Base-by-base conservation (phyloP, 64 coral and sea anemone genomes). In the Montipora cactus region DNA sequence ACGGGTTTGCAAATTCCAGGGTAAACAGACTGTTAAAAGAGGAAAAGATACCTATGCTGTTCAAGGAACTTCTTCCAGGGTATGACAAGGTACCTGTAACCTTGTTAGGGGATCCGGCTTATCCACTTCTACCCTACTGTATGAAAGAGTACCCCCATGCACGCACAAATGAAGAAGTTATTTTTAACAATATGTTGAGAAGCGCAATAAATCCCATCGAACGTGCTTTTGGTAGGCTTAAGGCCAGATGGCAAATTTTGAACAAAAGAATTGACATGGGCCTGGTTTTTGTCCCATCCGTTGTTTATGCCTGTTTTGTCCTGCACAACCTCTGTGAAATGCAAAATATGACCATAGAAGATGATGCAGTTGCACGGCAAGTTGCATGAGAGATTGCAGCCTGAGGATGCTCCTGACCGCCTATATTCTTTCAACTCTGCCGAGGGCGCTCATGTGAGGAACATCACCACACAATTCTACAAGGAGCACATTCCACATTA, bases 71-170 rank as follows among this genome's bases (percentile, higher is more conserved):
- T 81, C 19, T 94, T 3, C 92, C 76, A 45, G 84, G 77, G 13
- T 57, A 88, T 93, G 92, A 89, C 77, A 89, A 89, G 19, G 67
- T 83, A 9, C 85, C 76, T 53, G 77, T 70, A 11, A 69, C 58
- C 6, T 44, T 93, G 5, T 64, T 94, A 55, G 88, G 88, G 16
- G 92, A 55, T 46, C 88, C 88, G 37, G 53, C 88, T 19, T 80
- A 90, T 50, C 78, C 78, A n/a, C 48, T 94, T 5, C 46, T 88
- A 45, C 92, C 77, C 21, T 81, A 80, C 79, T 89, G 79, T 79
- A 94, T 89, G 78, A 89, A 94, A 67, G 88, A 90, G 77, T 79
- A 90, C 44, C 55, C 76, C 19, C 78, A 79, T 80, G 6, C 57
- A 44, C 2, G 88, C 28, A 61, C 48, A 45, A 80, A 79, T 80